Evolutionary conservation across 2,113 vertebrate species (phyloP).

Genomic region (Megaleporinus macrocephalus): DNA sequence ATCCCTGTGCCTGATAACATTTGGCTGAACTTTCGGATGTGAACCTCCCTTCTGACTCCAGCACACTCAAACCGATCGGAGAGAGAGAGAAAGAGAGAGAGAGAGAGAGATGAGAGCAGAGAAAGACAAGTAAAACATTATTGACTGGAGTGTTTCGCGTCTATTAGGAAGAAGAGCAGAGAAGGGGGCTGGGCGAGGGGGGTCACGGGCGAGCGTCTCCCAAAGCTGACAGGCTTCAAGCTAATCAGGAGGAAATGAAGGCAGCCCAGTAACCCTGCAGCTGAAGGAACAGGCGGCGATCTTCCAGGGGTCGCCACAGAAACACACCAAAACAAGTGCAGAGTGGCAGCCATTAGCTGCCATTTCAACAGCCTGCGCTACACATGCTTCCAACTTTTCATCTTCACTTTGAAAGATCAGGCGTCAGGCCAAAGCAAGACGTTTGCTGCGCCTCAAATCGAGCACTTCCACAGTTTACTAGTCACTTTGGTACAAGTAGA

Average conservation of each 20-base stretch:
- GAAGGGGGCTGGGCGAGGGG: conserved; percentile 66
- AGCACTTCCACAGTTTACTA: background rate
- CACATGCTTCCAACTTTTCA: conserved; percentile 33
- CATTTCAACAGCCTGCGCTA: conserved; percentile 42
- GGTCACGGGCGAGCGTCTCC: conserved; percentile 45
- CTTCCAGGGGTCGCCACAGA: conserved; percentile 74
- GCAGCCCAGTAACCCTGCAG: conserved; percentile 75
- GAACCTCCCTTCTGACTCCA: conserved; percentile 92
- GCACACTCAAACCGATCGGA: conserved; percentile 84
- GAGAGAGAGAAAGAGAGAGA: conserved; percentile 64
- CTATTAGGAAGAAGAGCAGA: conserved; percentile 88
- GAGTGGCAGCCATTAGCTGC: conserved; percentile 47
- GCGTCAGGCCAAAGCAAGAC: conserved; percentile 30
- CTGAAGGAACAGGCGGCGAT: conserved; percentile 68
- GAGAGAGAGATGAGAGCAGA: conserved; percentile 63
- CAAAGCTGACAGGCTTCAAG: conserved; percentile 86
- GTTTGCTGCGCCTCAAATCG: background rate
- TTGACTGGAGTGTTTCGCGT: conserved; percentile 89
- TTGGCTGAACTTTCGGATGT: conserved; percentile 99
- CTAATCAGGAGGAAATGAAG: conserved; percentile 86
- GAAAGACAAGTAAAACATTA: conserved; percentile 90
- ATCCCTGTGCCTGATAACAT: conserved; percentile 94
- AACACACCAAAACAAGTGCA: conserved; percentile 66
- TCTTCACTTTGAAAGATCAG: conserved; percentile 26
- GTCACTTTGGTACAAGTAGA: background rate